Evolutionary conservation across 2,888 invertebrate species (phyloP).

Genomic region (Rhorus exstirpatorius): DNA sequence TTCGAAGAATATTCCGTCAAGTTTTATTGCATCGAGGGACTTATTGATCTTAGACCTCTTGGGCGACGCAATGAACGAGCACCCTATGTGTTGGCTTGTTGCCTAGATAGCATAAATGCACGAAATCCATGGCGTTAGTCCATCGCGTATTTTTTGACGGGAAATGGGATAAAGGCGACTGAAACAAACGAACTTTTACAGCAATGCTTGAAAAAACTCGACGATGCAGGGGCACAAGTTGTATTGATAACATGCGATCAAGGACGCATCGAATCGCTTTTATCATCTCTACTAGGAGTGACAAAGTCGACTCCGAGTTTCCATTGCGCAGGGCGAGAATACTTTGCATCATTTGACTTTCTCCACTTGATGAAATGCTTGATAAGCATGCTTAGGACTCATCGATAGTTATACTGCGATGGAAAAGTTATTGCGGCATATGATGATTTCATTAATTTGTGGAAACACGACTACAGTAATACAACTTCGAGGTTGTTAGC

Average conservation of each 20-base stretch:
- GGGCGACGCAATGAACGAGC: constrained; percentile 47
- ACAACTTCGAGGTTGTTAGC: constrained; percentile 51
- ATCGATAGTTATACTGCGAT: constrained; percentile 39
- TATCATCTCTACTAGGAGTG: background rate
- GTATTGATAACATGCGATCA: constrained; percentile 48
- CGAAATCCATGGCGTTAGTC: constrained; percentile 59
- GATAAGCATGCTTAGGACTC: constrained; percentile 27
- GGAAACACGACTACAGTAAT: constrained; percentile 31
- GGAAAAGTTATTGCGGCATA: constrained; percentile 52
- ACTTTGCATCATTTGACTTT: constrained; percentile 1
- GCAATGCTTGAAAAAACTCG: no score
- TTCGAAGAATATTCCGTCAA: constrained; percentile 41
- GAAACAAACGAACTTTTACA: no score
- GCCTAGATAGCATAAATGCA: constrained; percentile 55
- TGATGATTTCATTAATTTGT: constrained; percentile 50
- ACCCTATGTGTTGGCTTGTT: constrained; percentile 40
- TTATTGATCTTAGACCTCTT: constrained; percentile 47
- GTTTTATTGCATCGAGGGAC: constrained; percentile 64
- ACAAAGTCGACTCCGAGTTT: background rate
- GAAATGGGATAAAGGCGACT: constrained; percentile 1
- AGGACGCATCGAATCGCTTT: constrained; percentile 25
- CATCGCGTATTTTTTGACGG: constrained; percentile 43
- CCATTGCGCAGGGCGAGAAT: background rate
- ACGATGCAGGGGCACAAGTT: constrained; percentile 27
- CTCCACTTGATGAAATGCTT: constrained; percentile 55